Conservation (phyloP, 1,140 invertebrate genomes). For the Belonocnema kinseyi region DNA sequence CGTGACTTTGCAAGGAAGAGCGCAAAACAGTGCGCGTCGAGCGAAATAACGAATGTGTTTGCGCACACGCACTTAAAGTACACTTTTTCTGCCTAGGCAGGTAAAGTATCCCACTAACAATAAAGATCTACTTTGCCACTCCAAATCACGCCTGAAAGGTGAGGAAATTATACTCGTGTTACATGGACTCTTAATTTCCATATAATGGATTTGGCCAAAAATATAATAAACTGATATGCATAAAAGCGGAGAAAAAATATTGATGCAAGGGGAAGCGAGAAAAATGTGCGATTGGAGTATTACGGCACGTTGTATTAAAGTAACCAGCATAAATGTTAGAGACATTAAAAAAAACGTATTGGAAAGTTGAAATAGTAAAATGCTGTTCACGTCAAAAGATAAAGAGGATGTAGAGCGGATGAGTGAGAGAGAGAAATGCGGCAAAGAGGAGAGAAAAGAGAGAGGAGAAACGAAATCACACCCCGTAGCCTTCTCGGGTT, state of each 20-base stretch:
- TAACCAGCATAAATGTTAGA: constrained; percentile 27
- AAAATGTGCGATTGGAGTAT: constrained; percentile 3
- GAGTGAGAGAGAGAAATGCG: background rate
- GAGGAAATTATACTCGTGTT: too few species aligned
- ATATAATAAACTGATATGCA: constrained; percentile 11
- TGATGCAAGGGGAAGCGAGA: constrained; percentile 22
- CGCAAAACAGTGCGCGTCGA: too few species aligned
- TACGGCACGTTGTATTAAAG: constrained; percentile 20
- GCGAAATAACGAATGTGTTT: too few species aligned
- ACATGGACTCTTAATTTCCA: background rate
- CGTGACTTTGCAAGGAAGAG: too few species aligned
- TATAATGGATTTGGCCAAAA: too few species aligned
- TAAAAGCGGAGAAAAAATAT: constrained; percentile 36
- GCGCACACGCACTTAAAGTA: too few species aligned
- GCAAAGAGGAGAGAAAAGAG: background rate
- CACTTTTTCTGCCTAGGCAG: too few species aligned
- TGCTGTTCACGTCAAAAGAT: constrained; percentile 29
- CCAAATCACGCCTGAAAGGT: too few species aligned
- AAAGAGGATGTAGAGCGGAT: constrained; percentile 17
- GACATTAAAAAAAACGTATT: constrained; percentile 29
- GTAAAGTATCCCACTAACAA: too few species aligned
- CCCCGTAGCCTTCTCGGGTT: constrained; percentile 35
- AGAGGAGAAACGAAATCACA: constrained; percentile 47
- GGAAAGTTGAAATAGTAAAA: constrained; percentile 26
- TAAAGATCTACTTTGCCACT: too few species aligned